Base-by-base conservation (phyloP, 2,113 vertebrate genomes). In the Mobula hypostoma region DNA sequence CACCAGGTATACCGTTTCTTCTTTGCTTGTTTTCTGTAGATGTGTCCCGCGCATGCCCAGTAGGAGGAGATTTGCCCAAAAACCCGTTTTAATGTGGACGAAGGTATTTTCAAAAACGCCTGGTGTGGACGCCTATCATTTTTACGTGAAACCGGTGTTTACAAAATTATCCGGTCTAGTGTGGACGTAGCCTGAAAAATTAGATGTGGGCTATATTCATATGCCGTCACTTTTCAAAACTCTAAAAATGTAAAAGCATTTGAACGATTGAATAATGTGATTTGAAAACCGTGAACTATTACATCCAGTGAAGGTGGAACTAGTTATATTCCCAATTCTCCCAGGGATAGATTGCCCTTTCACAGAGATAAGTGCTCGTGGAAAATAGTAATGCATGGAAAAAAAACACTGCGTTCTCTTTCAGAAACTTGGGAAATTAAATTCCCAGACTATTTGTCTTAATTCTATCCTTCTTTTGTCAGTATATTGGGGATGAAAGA, bases 311-410 rank as follows among this genome's bases (percentile, higher is more conserved):
- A 74, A 76, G 21, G 70, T 48, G 74, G 56, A 92, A 74, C 21
- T 27, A 7, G 68, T 56, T 93, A 70, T 93, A 21, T 72, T 72
- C 91, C 17, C 19, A 93, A 40, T 93, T 93, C 32, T 93, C 91
- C 32, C 12, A 14, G 40, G 91, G 40, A 74, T 74, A 74, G 91
- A 40, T 24, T 29, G 36, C 32, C 74, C 91, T 27, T 93, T 74
- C 36, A 93, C 66, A 93, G 70, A 29, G 91, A 93, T 93, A 93
- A 76, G 66, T 72, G 70, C 90, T 93, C 90, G 8, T 72, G 90
- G 36, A 72, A 68, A 92, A 70, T 21, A 24, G 29, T 72, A 66
- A 92, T 11, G 32, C 68, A 92, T 48, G 90, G 36, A 72, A 92
- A 68, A 36, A 48, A 92, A 92, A 68, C 24, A 17, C 32, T 40